Conservation (phyloP, 2,113 vertebrate species). For the Vireo altiloquus region DNA sequence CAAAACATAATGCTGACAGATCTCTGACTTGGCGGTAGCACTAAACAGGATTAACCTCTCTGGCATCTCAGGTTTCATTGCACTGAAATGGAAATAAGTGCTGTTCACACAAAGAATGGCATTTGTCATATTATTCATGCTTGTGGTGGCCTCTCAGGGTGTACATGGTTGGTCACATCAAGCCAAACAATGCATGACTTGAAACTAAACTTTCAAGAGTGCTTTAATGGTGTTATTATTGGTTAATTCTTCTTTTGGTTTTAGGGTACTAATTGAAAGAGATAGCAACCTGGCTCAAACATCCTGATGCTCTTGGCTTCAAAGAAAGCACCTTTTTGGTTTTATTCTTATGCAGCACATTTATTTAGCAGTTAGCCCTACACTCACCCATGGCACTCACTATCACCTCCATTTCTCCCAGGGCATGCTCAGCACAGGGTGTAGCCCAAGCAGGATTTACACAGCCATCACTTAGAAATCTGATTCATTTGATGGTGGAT, state of each 20-base stretch:
- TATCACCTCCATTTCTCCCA: not conserved
- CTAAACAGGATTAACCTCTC: conserved; percentile 30
- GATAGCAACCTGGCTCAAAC: not conserved
- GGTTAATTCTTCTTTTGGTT: not conserved
- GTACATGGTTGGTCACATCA: not conserved
- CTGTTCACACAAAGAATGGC: not conserved
- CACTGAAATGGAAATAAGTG: conserved; percentile 1
- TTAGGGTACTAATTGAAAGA: not conserved
- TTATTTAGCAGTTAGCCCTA: not conserved
- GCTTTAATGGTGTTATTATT: not conserved
- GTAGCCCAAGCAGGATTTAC: not conserved
- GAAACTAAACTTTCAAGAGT: not conserved
- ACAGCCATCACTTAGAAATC: not conserved
- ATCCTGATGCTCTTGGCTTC: not conserved
- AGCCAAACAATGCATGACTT: not conserved
- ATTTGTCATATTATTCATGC: conserved; percentile 1
- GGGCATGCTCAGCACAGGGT: not conserved
- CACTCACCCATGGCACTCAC: not conserved
- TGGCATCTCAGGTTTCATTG: conserved; percentile 32
- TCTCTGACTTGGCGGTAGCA: not conserved
- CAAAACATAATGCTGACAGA: conserved; percentile 1
- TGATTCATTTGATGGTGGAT: not conserved
- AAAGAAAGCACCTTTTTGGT: not conserved
- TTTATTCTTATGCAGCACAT: not conserved
- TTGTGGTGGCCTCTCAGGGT: not conserved